Percentiles rank a stretch among this genome's conserved stretches.
Conservation (phyloP, 2,797 vertebrate genomes). For the Cichlasoma orientale region DNA sequence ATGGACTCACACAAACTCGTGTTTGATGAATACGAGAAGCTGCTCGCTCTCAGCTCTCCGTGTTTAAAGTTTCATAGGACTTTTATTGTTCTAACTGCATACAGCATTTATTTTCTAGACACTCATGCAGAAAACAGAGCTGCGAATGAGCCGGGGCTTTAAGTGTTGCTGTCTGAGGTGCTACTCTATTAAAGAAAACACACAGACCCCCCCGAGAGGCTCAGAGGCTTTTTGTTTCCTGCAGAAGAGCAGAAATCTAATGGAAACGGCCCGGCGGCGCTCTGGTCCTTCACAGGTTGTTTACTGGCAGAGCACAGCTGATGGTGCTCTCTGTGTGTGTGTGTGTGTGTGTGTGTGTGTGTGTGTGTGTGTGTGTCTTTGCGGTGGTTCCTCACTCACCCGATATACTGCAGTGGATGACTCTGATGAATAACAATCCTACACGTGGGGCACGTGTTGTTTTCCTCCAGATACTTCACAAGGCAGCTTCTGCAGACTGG, state of each 20-base stretch:
- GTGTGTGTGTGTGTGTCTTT: not conserved
- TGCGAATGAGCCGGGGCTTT: not conserved
- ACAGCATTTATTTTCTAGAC: not conserved
- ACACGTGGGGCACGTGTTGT: constrained; percentile 98
- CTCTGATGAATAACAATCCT: constrained; percentile 99
- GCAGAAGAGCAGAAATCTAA: constrained; percentile 11
- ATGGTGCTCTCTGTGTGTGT: not conserved
- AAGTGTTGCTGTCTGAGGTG: not conserved
- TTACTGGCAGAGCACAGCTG: constrained; percentile 17
- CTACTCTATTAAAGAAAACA: not conserved
- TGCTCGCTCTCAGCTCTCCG: not conserved
- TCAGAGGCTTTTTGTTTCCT: not conserved
- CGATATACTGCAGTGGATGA: constrained; percentile 98
- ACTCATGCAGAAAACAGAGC: not conserved
- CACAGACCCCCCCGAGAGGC: not conserved
- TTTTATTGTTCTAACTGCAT: not conserved
- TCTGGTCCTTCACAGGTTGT: constrained; percentile 16
- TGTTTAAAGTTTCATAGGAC: not conserved
- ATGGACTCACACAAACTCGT: not conserved
- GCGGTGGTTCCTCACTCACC: constrained; percentile 80
- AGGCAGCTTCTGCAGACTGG: constrained; percentile 98
- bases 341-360: not conserved
- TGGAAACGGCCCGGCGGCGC: not conserved
- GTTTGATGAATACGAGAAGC: constrained; percentile 8
- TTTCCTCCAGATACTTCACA: constrained; percentile 98